Evolutionary conservation across 2,797 vertebrate species (phyloP), one percentile per base, ranked within the genome.

Genomic region (Neoniphon sammara): DNA sequence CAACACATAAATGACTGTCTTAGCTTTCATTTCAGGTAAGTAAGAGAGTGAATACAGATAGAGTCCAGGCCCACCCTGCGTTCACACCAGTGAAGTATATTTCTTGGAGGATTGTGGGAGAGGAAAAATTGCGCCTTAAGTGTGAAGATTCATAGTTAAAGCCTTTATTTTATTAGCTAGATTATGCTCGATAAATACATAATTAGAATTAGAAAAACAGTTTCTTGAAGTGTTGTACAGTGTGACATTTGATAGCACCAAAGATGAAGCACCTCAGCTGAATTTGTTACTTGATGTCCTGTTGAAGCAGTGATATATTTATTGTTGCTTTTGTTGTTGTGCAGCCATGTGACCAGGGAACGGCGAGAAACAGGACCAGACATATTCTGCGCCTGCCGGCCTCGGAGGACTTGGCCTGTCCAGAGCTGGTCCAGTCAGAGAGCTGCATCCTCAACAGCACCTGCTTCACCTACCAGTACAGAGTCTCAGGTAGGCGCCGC

Each of bases 401-500:
- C 69, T 87, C 82, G 1, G 89, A 92, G 0, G 93, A 90, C 60
- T 81, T 69, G 0, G 18, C 79, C 30, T 99, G 97, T 88, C 95
- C 97, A 1, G 95, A 97, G 75, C 90, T 86, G 36, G 87, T 93
- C 17, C 95, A 99, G 83, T 94, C 93, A 27, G 95, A 95, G 70
- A 91, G 94, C n/a, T 99, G 98, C 60, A 50, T 95, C 73, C 92
- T 96, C 75, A 99, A 98, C 90, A 93, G 91, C 84, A 98, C 97
- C 75, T 99, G 96, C 91, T 98, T 97, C 92, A 95, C 94, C 3
- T 97, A 96, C 89, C 91, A 94, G 25, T 95, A 97, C 94, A 94
- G 92, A 80, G 86, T 96, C 80, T 97, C 98, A 94, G 97, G 98
- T 99, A 93, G 54, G 80, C 72, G 70, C 2, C 4, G 3, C 14